Base-by-base conservation (phyloP, 2,797 vertebrate species). In the Halcyon smyrnensis region DNA sequence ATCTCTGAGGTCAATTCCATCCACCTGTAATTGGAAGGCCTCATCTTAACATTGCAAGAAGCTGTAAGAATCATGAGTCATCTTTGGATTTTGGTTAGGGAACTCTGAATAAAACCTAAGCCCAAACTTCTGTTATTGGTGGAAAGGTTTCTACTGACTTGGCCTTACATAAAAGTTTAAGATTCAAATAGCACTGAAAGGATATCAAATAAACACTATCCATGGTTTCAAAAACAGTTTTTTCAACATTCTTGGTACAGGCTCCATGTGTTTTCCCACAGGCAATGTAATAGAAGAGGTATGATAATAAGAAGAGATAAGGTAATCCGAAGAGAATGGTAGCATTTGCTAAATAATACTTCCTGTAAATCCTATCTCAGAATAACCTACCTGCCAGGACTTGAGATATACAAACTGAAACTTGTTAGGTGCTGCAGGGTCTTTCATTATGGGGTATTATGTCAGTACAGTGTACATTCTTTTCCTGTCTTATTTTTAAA, bases 1-100 rank as follows among this genome's bases (percentile, higher is more conserved):
- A 89, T 99, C 99, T 98, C 99, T 98, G 92, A 99, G 98, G 95
- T 99, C 99, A 83, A 98, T 99, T 90, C 99, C 99, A 91, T 99
- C 99, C 98, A 99, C 99, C 99, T 99, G 98, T 85, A 95, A 98
- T 97, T 91, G 97, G 96, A 98, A 98, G 97, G 94, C 97, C 97
- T 97, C 93, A 97, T 93, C 97, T 98, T 98, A 98, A 97, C 90
- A 97, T 87, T 92, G 91, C 76, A 96, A 90, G 80, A 96, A 97
- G 93, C 94, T 98, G 95, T 24, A 97, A 89, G 69, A 88, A 84
- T 94, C 89, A 94, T 30, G 67, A 80, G 87, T 94, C 41, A 94
- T 41, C 48, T 95, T 41, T 89, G 75, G 80, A 32, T 83, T 96
- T 92, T 86, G 34, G 10, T 87, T 89, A 89, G 60, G 53, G 56